Base-by-base conservation (phyloP, 2,797 vertebrate genomes). In the Enteromius mattozi region DNA sequence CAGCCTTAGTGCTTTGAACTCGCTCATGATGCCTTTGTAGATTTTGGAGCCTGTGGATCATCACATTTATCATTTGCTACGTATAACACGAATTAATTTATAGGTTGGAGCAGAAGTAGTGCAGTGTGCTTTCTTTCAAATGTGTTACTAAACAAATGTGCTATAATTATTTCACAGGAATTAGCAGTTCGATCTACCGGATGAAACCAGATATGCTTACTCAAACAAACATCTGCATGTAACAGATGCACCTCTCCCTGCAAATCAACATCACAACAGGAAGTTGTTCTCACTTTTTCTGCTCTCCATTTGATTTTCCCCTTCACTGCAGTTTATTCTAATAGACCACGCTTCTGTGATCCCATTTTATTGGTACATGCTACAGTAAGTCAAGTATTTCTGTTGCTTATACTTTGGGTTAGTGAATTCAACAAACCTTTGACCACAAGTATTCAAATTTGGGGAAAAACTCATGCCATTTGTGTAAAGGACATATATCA, bases 231-330 rank as follows among this genome's bases (percentile, higher is more conserved):
- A 88, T 89, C 83, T 88, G 85, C 69, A 74, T 47, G 70, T 49
- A 85, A 61, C 87, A 88, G 87, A 86, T 88, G 86, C 24, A 85
- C 59, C 77, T 80, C 75, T 81, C 83, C 74, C 59, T 40, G 35
- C 78, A 78, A 86, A 70, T 80, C 56, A 72, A 69, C 61, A 56
- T 80, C 83, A 85, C 68, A 51, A 80, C 78, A n/a, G 78, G 77
- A 80, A 51, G 40, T 68, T 68, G 14, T n/a, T 63, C n/a, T 71
- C 19, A 45, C 27, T 54, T 40, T 51, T 61, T 51, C 42, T 65
- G 6, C 35, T 47, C 80, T 66, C 40, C 24, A 30, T 63, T 68
- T 74, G 66, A 77, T 80, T 83, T 76, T 82, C 56, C 30, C 35
- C 80, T 83, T 59, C 65, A 49, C 65, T 72, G 80, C 61, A 33